Base-by-base conservation (phyloP, 2,888 invertebrate species). In the Mimumesa dahlbomi region DNA sequence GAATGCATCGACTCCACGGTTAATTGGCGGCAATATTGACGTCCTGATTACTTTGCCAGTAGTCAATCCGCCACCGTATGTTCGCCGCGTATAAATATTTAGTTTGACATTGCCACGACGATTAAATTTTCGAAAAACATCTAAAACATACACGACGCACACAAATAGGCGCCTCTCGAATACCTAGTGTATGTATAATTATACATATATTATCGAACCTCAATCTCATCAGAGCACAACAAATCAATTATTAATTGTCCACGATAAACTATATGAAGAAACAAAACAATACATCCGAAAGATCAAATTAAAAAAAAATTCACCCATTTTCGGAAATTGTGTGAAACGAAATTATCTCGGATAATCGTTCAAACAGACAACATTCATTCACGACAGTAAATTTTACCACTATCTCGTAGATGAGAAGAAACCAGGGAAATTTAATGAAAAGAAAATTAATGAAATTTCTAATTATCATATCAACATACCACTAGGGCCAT, bases 401-500 rank as follows among this genome's bases (percentile, higher is more conserved):
- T n/a, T n/a, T n/a, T n/a, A n/a, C n/a, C n/a, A n/a, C n/a, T n/a
- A n/a, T n/a, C n/a, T n/a, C 4, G 16, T 18, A 16, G 42, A 42
- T 5, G 16, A 42, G 16, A 16, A 42, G 14, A 42, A 42, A 42
- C 4, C 13, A 14, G 14, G 36, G n/a, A n/a, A n/a, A n/a, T n/a
- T n/a, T n/a, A n/a, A n/a, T n/a, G n/a, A n/a, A n/a, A 22, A 54
- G 18, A 36, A 13, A 18, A 46, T 18, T 46, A 21, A 16, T 18
- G 7, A 31, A 29, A 42, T 11, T 1, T 31, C 34, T 6, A 56
- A 42, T 49, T 38, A 45, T 25, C 42, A 2, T 16, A 42, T 22
- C 7, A 81, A 87, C 87, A 67, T 87, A 87, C 88, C 88, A 88
- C 87, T 68, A 87, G 85, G 82, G 87, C 87, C 88, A 88, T 88